A percentile compares a stretch with the other conserved stretches of the same genome.
These are phyloP conservation scores for Ochotona curzoniae DNA, from an alignment of 2,113 vertebrate genomes.

Conservation along the genomic window DNA sequence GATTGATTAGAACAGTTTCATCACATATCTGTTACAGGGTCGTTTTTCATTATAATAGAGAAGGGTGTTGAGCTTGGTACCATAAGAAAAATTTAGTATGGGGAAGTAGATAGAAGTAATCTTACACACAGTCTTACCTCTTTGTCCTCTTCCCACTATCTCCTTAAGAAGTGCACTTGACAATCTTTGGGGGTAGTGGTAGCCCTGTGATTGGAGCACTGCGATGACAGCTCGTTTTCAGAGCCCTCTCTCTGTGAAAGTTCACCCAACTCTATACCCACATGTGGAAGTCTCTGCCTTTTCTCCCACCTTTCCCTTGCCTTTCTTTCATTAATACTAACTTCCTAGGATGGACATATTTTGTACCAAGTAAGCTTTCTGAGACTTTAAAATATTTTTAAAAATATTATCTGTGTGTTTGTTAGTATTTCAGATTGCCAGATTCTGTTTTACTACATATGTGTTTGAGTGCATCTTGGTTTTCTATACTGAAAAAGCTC, in stretches of 20 bases:
- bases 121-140: constrained; percentile 7
- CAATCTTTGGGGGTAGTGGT: background rate
- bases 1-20: constrained; percentile 16
- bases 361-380: constrained; percentile 36
- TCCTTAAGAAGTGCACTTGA: background rate
- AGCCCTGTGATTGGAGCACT: background rate
- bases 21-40: background rate
- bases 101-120: constrained; percentile 13
- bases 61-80: background rate
- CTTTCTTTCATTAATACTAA: background rate
- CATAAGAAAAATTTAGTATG: background rate
- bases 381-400: background rate
- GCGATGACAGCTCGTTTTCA: constrained; percentile 51
- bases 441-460: background rate
- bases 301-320: background rate
- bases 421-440: constrained; percentile 28
- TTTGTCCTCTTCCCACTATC: background rate
- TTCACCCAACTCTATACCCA: background rate
- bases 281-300: too few relatives aligned
- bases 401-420: constrained; percentile 19
- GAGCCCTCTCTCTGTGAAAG: background rate
- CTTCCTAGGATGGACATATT: constrained; percentile 33
- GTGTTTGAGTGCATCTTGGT: constrained; percentile 10
- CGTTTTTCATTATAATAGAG: constrained; percentile 23
- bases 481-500: constrained; percentile 59